Conservation (phyloP, 2,888 invertebrate species). For the Caenorhabditis panamensis region DNA sequence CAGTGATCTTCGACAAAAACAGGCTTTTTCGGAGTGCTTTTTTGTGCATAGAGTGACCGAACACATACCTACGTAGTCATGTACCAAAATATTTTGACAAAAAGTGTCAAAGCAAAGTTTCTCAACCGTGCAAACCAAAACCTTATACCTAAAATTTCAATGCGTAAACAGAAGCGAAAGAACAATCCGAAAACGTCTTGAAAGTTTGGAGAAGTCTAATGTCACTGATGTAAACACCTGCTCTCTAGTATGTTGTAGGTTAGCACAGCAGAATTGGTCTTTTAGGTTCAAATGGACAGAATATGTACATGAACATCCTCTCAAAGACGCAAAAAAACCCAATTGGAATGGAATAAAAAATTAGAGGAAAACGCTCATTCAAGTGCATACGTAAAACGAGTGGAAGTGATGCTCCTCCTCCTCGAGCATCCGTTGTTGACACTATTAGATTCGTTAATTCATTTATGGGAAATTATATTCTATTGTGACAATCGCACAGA, state of each 20-base stretch:
- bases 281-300: no score
- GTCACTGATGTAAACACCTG: neutral
- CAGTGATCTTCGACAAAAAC: neutral
- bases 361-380: conserved; percentile 38
- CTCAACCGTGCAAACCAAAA: conserved; percentile 25
- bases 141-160: neutral
- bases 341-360: no score
- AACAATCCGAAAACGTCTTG: no score
- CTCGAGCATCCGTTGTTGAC: conserved; percentile 18
- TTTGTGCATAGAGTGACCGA: neutral
- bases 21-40: neutral
- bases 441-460: conserved; percentile 14
- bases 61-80: neutral
- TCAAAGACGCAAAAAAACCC: no score
- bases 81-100: conserved; percentile 25
- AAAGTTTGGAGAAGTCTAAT: neutral
- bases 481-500: conserved; percentile 26
- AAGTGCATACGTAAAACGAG: conserved; percentile 16
- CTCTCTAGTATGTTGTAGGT: no score
- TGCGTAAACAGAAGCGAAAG: conserved; percentile 2
- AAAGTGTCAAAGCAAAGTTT: conserved; percentile 9
- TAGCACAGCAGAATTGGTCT: no score
- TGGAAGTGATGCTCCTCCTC: neutral
- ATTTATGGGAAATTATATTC: conserved; percentile 28
- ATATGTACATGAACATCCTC: no score